Evolutionary conservation across 2,888 invertebrate genomes (phyloP), one percentile per base, ranked within the genome.

Genomic region (Arctia plantaginis): DNA sequence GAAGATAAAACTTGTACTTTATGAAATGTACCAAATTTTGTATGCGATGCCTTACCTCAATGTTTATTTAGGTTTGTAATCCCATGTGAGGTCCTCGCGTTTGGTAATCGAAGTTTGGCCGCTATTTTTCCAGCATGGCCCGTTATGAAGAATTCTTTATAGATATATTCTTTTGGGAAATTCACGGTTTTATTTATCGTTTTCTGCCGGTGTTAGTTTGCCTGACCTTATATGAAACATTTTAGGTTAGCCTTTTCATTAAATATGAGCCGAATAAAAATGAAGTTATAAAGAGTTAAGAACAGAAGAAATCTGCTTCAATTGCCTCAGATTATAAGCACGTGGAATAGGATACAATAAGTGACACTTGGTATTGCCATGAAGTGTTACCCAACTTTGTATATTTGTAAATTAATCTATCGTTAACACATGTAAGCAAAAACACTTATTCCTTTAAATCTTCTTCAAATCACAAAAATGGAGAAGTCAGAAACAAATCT

Each of bases 51-150:
- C 33, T 18, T 71, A 67, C 35, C 35, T 67, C 55, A 66, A 69
- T 80, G 77, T 85, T 83, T 85, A 85, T 82, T 83, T 81, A 85
- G 85, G 85, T 77, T 77, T 69, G 70, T 69, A 68, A 76, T 69
- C 77, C 75, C 78, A 59, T 66, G 77, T 64, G 76, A 67, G 76
- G 47, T 41, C 55, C 69, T 66, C 69, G 66, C 51, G 68, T 84
- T 77, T 78, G 75, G 77, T 73, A 80, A 78, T 71, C 68, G 73
- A 74, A 73, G 75, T 72, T 70, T 55, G 44, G 66, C 66, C 20
- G 62, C 77, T 71, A 69, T 75, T 79, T 80, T 76, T 74, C 65
- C 35, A 73, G 69, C 73, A 30, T 69, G 44, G 70, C 62, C 77
- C 77, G 72, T 75, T 78, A 72, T 35, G 59, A 77, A 75, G 41